Percentiles rank a stretch among this genome's conserved stretches.
Conservation (phyloP, 2,113 vertebrate species). For the Syngnathoides biaculeatus region DNA sequence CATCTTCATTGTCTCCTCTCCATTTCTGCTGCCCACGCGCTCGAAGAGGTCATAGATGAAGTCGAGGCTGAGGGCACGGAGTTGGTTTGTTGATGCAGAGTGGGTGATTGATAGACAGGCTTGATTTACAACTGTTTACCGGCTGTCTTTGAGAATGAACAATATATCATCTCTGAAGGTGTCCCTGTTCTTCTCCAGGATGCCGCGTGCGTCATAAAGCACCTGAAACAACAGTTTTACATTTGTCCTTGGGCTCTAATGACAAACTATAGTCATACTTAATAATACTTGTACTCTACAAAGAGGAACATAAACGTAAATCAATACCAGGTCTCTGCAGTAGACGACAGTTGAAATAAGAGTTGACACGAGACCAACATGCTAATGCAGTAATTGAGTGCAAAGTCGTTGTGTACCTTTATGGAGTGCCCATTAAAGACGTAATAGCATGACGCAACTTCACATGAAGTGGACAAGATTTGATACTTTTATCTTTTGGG, state of each 20-base stretch:
- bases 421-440: no score
- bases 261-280: not conserved
- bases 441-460: no score
- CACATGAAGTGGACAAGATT: no score
- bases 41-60: constrained; percentile 93
- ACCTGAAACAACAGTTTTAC: constrained; percentile 67
- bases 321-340: no score
- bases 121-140: constrained; percentile 58
- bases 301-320: no score
- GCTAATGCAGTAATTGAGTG: no score
- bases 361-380: no score
- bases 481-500: no score
- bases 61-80: constrained; percentile 76
- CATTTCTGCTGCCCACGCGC: constrained; percentile 80
- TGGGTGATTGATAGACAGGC: not conserved
- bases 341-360: no score
- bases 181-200: constrained; percentile 90
- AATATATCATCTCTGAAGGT: constrained; percentile 91
- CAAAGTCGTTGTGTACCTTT: no score
- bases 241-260: not conserved
- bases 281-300: no score
- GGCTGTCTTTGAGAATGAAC: constrained; percentile 89
- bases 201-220: constrained; percentile 83
- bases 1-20: constrained; percentile 87
- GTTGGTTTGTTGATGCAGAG: not conserved